Base-by-base conservation (phyloP, 1,140 invertebrate genomes). In the Cataglyphis hispanica region DNA sequence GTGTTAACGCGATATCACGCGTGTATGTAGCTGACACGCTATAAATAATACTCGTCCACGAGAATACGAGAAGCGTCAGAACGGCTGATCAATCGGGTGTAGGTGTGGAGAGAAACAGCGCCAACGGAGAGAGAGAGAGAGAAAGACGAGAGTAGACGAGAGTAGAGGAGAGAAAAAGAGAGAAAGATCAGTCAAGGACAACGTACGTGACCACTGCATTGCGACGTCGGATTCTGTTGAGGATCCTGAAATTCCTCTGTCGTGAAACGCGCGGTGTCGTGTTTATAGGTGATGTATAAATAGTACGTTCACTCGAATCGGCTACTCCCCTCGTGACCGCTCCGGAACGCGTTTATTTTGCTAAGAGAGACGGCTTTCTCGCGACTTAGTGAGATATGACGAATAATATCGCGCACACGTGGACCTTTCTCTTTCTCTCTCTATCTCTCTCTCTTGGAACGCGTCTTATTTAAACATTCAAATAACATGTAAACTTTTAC, bases 1-100 rank as follows among this genome's bases (percentile, higher is more conserved):
- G 70, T 37, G 67, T 25, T 76, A 56, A 67, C 27, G 34, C 66
- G 43, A 74, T n/a, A n/a, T 19, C 8, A 74, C 53, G 56, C 66
- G 25, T 61, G 72, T 67, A 78, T 75, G 67, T 74, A 60, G 37
- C 67, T 74, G 72, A 74, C 50, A n/a, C 22, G 88, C 80, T 91
- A 91, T 91, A 90, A 91, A 91, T 91, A 91, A 90, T 91, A 85
- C 78, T 88, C 53, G 72, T 88, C 86, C 84, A 85, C 60, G 46
- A 85, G 90, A 66, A 87, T 81, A 85, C 60, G 46, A 85, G 90
- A 66, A 87, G 84, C 63, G 87, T 77, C 74, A 84, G 69, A 64
- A 86, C 80, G 78, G 85, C 87, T 90, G 88, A 91, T 91, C 90
- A 90, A 91, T 91, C 91, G 83, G 87, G 61, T 85, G 76, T 83